phyloP scores from a whole-genome alignment of 1,140 invertebrate genomes.

The Hetaerina americana region DNA sequence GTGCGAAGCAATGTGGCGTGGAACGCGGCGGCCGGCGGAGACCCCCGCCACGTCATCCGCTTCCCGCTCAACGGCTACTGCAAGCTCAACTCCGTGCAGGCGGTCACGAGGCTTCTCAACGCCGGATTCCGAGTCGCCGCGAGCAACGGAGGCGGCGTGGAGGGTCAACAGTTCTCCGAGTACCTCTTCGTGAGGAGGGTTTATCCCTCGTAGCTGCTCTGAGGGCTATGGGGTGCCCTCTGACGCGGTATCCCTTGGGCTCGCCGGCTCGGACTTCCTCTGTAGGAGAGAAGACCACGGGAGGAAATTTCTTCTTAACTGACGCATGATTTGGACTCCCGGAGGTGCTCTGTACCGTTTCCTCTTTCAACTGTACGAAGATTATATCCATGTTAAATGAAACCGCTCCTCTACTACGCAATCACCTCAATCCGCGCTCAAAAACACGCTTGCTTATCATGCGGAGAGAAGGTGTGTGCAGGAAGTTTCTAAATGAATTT shows the following conservation, averaged over 20 bases:
- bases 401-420: too few relatives aligned
- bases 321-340: too few relatives aligned
- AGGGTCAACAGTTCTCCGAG: conserved; percentile 85
- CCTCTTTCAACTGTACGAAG: not conserved
- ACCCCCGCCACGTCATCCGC: conserved; percentile 70
- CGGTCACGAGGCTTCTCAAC: conserved; percentile 76
- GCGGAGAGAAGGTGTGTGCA: too few relatives aligned
- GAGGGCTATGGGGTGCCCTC: not conserved
- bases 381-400: too few relatives aligned
- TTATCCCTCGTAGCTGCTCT: conserved; percentile 22
- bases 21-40: conserved; percentile 50
- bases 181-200: conserved; percentile 67
- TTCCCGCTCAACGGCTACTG: conserved; percentile 88
- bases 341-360: not conserved
- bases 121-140: conserved; percentile 67
- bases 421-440: too few relatives aligned
- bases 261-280: not conserved
- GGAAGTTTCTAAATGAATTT: too few relatives aligned
- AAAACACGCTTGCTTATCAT: too few relatives aligned
- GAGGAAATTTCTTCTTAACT: too few relatives aligned
- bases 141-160: conserved; percentile 76
- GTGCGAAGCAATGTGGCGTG: conserved; percentile 65
- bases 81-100: conserved; percentile 82
- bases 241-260: not conserved
- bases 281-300: not conserved